Evolutionary conservation across 2,888 invertebrate species (phyloP).

Genomic region (Lobophora halterata): DNA sequence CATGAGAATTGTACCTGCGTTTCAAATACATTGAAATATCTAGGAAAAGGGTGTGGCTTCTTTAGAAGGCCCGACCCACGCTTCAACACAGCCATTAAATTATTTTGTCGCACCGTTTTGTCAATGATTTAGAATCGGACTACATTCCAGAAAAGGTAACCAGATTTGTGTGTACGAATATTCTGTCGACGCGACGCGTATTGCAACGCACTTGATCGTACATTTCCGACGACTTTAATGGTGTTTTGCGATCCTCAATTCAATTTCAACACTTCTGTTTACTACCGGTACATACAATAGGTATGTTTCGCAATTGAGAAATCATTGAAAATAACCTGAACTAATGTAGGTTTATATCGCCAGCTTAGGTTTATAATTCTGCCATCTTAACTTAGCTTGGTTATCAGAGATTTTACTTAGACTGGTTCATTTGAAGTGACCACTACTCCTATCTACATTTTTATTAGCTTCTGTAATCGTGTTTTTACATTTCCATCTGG

Average conservation of each 20-base stretch:
- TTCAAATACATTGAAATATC: constrained; percentile 31
- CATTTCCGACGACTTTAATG: constrained; percentile 31
- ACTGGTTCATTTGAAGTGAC: constrained; percentile 35
- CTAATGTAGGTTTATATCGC: constrained; percentile 29
- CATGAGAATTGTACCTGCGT: constrained; percentile 47
- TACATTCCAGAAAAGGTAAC: constrained; percentile 42
- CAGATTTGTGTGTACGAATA: constrained; percentile 25
- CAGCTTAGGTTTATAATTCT: too few species aligned
- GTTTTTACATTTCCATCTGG: constrained; percentile 29
- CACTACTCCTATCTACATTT: constrained; percentile 21
- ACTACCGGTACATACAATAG: constrained; percentile 25
- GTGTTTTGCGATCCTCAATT: constrained; percentile 35
- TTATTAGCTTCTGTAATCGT: constrained; percentile 32
- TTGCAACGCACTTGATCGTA: constrained; percentile 23
- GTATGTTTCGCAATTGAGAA: constrained; percentile 19
- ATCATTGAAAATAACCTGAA: constrained; percentile 14
- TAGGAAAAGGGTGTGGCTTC: constrained; percentile 55
- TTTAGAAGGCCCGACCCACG: constrained; percentile 62
- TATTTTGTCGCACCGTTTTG: constrained; percentile 53
- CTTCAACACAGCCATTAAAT: constrained; percentile 58
- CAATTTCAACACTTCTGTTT: constrained; percentile 28
- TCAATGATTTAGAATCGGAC: constrained; percentile 51
- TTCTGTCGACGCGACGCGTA: constrained; percentile 19
- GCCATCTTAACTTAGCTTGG: constrained; percentile 35
- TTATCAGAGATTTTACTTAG: constrained; percentile 36